Base-by-base conservation (phyloP, 2,113 vertebrate species). In the Scomber scombrus region DNA sequence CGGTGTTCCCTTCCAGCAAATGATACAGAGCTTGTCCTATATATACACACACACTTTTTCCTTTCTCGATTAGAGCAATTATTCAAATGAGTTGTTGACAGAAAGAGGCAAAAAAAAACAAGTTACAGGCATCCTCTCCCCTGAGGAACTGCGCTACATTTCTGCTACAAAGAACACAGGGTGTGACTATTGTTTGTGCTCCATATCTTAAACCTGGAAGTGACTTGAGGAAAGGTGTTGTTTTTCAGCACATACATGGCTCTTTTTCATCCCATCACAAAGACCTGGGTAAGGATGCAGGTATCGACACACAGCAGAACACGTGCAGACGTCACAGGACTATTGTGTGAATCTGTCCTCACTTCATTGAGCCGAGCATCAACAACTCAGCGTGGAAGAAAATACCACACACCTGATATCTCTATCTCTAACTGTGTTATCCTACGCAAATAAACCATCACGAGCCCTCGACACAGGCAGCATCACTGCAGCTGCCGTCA, bases 121-220 rank as follows among this genome's bases (percentile, higher is more conserved):
- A 49, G 8, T 74, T 50, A 19, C 62, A 61, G 43, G 26, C 19
- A 50, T 18, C 7, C 8, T 31, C 5, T 43, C 72, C 74, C 69
- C 12, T 5, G 6, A 15, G 71, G 71, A 77, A 8, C 19, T 49
- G 77, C 55, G 78, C 12, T 18, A 6, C 19, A 3, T 40, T 55
- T 75, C 50, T 69, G 50, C 50, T 23, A 49, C 5, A 19, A 16
- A 69, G 40, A 34, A 43, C 12, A 74, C 45, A 66, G 78, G 84
- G 78, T 80, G 82, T 56, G 76, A 88, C 85, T 68, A 72, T 56
- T 73, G 73, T 76, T 60, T 58, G 46, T 40, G 46, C 55, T 50
- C 54, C n/a, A 47, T 56, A 40, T 23, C 14, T 86, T 8, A 46
- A 50, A 73, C 16, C 52, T 81, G 66, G 71, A 80, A 63, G 82